Evolutionary conservation across 2,888 invertebrate genomes (phyloP), one percentile per base, ranked within the genome.

Genomic region (Anorthoa munda): DNA sequence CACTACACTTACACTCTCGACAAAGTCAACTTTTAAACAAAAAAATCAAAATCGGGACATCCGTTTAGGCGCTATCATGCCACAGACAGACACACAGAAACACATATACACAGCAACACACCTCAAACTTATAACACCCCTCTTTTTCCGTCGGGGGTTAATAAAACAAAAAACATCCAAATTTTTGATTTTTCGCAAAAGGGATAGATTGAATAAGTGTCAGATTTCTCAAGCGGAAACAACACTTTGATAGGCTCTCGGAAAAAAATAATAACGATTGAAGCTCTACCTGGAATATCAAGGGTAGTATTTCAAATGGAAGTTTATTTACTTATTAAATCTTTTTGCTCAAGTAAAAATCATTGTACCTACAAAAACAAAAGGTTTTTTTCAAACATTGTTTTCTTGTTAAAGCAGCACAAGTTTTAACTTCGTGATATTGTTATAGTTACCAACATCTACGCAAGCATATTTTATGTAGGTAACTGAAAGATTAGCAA

Each of bases 211-310:
- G 18, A 50, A 45, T 45, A 12, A 58, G 13, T 13, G 7, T 58
- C 15, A 15, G 3, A 46, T 58, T 46, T 51, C 7, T 46, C 13
- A 58, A 65, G 48, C 17, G 17, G 11, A 75, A 65, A 65, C 15
- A 15, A 61, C 18, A 4, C n/a, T 55, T 53, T 63, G 23, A 53
- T 60, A 65, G 13, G 17, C 17, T 39, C 31, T n/a, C 18, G 7
- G 18, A 15, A 13, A 23, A 39, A 55, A 39, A n/a, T 21, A 75
- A 46, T 60, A 18, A 51, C 31, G 31, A 55, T 75, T 75, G 23
- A 75, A 75, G 23, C n/a, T 46, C 31, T 13, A 23, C 31, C 17
- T 51, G 18, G 45, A 21, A 18, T 15, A 23, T 7, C 5, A 2
- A 17, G 7, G 45, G 18, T 48, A 48, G 15, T 71, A 21, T 12